Evolutionary conservation across 2,113 vertebrate species (phyloP).

Genomic region (Tyto alba): DNA sequence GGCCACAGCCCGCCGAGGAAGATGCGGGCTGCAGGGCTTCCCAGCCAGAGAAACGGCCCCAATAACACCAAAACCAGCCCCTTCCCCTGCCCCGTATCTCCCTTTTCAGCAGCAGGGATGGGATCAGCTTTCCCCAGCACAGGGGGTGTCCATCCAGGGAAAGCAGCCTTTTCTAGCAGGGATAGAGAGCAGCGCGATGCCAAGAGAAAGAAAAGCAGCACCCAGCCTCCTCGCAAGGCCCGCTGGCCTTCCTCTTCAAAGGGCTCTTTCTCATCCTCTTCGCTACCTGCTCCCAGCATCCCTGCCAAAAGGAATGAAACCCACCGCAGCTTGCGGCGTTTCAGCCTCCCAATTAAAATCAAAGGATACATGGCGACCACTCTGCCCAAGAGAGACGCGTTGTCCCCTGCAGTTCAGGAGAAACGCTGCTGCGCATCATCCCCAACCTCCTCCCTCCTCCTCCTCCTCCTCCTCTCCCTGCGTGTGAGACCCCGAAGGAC

Average conservation of each 20-base stretch:
- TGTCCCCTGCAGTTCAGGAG: rapidly evolving
- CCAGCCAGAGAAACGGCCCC: rapidly evolving
- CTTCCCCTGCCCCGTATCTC: neutral
- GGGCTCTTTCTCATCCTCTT: neutral
- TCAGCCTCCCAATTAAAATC: neutral
- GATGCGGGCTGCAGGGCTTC: neutral
- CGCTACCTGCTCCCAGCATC: neutral
- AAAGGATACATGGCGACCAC: rapidly evolving
- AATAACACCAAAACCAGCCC: neutral
- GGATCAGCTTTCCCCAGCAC: neutral
- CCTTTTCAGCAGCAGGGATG: neutral
- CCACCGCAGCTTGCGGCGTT: rapidly evolving
- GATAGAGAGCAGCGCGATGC: rapidly evolving
- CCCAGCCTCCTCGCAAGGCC: neutral
- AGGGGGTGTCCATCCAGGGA: neutral
- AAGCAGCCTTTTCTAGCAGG: neutral
- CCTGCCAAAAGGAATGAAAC: neutral
- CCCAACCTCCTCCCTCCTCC: neutral
- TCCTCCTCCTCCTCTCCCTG: neutral
- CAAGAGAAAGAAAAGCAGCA: neutral
- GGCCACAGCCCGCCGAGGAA: neutral
- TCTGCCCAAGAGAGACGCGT: neutral
- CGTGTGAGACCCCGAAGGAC: rapidly evolving
- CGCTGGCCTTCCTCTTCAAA: neutral
- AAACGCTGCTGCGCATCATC: neutral